Evolutionary conservation across 1,140 invertebrate species (phyloP), one percentile per base, ranked within the genome.

Genomic region (Drosophila aff.): DNA sequence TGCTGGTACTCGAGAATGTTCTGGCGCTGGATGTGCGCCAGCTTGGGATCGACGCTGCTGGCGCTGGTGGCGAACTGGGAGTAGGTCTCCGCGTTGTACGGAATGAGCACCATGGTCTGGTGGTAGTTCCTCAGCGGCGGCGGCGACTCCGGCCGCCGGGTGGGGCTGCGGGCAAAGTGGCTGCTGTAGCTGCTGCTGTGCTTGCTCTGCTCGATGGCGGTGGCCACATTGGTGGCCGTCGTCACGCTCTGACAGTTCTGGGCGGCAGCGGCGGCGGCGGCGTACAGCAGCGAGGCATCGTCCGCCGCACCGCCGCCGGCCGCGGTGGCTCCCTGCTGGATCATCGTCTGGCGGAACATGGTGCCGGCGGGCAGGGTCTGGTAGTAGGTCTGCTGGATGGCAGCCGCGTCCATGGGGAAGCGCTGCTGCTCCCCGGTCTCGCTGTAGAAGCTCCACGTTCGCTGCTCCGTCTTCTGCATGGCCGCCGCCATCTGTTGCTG

Each of bases 51-150:
- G 23, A 85, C 82, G 40, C 85, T 91, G 64, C 76, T 91, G 23
- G 23, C 23, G 79, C 75, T 85, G 53, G 86, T 91, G 74, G 92
- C 93, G 62, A 92, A 92, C 76, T 93, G 84, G 47, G 91, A 93
- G 72, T 92, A 93, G 36, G 90, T 90, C 73, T 93, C 91, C 36
- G 93, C 94, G 76, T 95, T 96, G 86, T 96, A 97, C 2, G 96
- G 96, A 36, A 97, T 96, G 55, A 96, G 95, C n/a, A 96, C 95
- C 94, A 97, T 95, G 1, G 96, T 96, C 74, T 96, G 95, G 65
- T 96, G 95, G 79, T 95, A 95, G 69, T 93, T 95, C 31, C 95
- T 93, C 16, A 95, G 94, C 7, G 95, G 95, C 0, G 95, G 95
- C 10, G 95, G 95, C 0, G 95, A 95, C 92, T 95, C 95, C 0